Percentiles rank a stretch among this genome's conserved stretches.
These are phyloP conservation scores for Agrilus planipennis DNA, from an alignment of 1,140 invertebrate species.

Conservation along the genomic window DNA sequence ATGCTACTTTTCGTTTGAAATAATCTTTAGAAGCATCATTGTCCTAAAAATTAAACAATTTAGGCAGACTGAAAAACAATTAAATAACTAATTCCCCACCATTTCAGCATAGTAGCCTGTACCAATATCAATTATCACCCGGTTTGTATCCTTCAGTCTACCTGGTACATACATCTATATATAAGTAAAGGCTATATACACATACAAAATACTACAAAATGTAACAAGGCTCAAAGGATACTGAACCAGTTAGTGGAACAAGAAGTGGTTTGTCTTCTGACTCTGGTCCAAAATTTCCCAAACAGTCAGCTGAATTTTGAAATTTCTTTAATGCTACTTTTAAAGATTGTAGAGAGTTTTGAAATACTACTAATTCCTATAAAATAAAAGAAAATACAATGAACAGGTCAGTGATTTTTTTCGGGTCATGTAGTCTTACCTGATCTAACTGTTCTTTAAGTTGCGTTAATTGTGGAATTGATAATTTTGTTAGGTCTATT, in stretches of 20 bases:
- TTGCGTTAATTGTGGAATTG: conserved; percentile 63
- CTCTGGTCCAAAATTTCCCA: conserved; percentile 65
- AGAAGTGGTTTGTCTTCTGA: conserved; percentile 70
- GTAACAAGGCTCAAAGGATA: conserved; percentile 37
- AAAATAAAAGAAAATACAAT: conserved; percentile 22
- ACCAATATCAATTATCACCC: conserved; percentile 85
- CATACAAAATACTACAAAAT: not conserved
- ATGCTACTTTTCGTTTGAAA: conserved; percentile 82
- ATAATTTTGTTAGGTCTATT: conserved; percentile 66
- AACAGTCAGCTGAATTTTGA: conserved; percentile 71
- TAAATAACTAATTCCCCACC: conserved; percentile 33
- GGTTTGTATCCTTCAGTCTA: conserved; percentile 63
- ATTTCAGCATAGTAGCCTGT: conserved; percentile 93
- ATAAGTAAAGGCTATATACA: conserved; percentile 15
- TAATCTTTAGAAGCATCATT: conserved; percentile 76
- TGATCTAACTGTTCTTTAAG: conserved; percentile 79
- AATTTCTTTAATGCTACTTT: conserved; percentile 86
- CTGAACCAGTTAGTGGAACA: conserved; percentile 82
- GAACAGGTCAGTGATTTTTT: conserved; percentile 10
- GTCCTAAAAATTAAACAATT: conserved; percentile 41
- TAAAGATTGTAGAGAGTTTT: conserved; percentile 76
- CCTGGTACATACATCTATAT: conserved; percentile 84
- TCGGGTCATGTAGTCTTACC: conserved; percentile 37
- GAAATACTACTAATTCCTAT: conserved; percentile 77
- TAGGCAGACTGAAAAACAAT: conserved; percentile 1